A percentile compares a stretch with the other conserved stretches of the same genome.
Evolutionary conservation across 1,140 invertebrate species (phyloP).

Genomic region (Melitaea cinxia): DNA sequence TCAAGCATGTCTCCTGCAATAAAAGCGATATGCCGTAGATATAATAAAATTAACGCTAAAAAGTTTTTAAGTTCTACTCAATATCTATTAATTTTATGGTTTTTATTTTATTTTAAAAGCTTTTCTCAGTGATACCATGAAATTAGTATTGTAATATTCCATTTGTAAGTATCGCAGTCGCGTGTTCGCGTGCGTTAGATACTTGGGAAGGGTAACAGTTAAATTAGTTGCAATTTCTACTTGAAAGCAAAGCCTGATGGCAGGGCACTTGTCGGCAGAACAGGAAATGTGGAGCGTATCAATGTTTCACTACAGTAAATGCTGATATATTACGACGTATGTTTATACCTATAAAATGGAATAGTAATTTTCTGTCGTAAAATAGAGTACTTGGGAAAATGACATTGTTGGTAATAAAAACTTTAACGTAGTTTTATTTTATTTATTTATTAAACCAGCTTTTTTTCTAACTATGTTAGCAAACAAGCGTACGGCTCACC

Average conservation of each 20-base stretch:
- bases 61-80: too few species aligned
- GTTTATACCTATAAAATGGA: neutral
- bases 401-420: too few species aligned
- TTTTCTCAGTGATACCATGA: neutral
- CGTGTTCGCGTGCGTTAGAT: slow-evolving; percentile 73
- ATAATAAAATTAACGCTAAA: too few species aligned
- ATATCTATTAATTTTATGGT: neutral
- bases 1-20: too few species aligned
- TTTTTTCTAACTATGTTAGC: too few species aligned
- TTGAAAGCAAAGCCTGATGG: slow-evolving; percentile 61
- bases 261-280: slow-evolving; percentile 54
- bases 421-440: too few species aligned
- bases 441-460: too few species aligned
- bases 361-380: neutral
- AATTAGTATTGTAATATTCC: slow-evolving; percentile 31
- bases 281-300: slow-evolving; percentile 58
- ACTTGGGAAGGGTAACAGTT: slow-evolving; percentile 66
- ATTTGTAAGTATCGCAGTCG: slow-evolving; percentile 45
- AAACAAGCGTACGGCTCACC: too few species aligned
- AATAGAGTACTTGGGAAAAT: too few species aligned
- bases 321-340: neutral
- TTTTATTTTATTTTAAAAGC: neutral
- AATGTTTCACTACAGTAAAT: slow-evolving; percentile 20
- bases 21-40: too few species aligned
- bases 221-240: slow-evolving; percentile 78